Evolutionary conservation across 2,888 invertebrate species (phyloP), one percentile per base, ranked within the genome.

Genomic region (Prosopocoilus inquinatus): DNA sequence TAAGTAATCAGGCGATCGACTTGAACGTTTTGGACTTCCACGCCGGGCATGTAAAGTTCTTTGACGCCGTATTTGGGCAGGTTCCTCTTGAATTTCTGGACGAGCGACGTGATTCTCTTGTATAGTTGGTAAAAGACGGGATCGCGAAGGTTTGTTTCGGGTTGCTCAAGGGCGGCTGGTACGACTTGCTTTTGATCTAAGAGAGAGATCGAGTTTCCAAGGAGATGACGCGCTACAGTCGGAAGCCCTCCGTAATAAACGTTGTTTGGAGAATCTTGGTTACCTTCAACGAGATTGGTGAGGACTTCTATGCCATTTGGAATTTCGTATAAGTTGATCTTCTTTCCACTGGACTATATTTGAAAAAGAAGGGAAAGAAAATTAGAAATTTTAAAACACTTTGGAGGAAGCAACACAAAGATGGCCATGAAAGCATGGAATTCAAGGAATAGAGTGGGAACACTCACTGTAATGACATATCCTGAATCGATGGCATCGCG

Each of bases 111-210:
- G 58, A 88, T 79, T 60, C 82, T 82, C 70, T 86, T 85, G 80
- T 79, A 82, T 55, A 88, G 79, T 71, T 84, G 82, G 76, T 85
- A 90, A 80, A 86, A 87, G 16, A 83, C 84, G 7, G 89, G 88
- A 66, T 89, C 89, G 51, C 86, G 82, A 15, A 86, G 76, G 4
- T 82, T 78, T 4, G 87, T 86, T 68, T 86, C 84, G 66, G 81
- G 82, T 64, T 87, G 82, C 68, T 88, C 85, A 61, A 89, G 73
- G 4, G 78, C 83, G 11, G 87, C 84, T 35, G 87, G 88, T 0
- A 79, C 75, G 51, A 82, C 76, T 55, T 81, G 61, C 53, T 76
- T 68, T 15, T 80, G 78, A 62, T 58, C 70, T 65, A 71, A 28
- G 38, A 69, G 67, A 59, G 68, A 66, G 46, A 62, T 62, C 16